phyloP scores from a whole-genome alignment of 2,797 vertebrate genomes.

The Mormyrops boulengeri region DNA sequence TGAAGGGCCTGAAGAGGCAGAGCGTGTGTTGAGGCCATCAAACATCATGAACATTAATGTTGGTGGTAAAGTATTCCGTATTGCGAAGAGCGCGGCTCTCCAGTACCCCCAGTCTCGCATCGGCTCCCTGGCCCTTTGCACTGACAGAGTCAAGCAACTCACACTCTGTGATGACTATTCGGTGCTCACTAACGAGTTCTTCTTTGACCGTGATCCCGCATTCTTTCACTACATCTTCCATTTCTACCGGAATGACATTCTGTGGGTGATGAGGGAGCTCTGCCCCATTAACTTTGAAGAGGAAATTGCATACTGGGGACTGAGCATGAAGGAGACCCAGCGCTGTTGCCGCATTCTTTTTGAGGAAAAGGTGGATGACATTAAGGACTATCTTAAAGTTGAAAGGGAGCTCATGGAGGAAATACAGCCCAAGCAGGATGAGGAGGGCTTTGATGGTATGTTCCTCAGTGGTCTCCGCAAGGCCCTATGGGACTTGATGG shows the following conservation, averaged over 20 bases:
- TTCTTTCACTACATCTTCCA: conserved; percentile 83
- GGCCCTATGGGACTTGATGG: conserved; percentile 77
- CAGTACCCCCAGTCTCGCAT: conserved; percentile 71
- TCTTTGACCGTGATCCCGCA: conserved; percentile 80
- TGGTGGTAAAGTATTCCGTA: conserved; percentile 73
- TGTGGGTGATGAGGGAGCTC: conserved; percentile 82
- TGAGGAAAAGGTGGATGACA: conserved; percentile 80
- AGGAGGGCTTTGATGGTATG: conserved; percentile 61
- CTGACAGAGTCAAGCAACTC: conserved; percentile 64
- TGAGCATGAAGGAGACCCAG: conserved; percentile 69
- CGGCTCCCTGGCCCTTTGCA: conserved; percentile 67
- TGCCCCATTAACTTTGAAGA: conserved; percentile 80
- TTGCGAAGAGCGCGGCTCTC: conserved; percentile 62
- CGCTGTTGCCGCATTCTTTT: conserved; percentile 81
- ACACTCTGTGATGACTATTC: conserved; percentile 82
- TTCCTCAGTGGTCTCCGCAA: conserved; percentile 65
- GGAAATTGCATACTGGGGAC: conserved; percentile 81
- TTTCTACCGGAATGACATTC: conserved; percentile 76
- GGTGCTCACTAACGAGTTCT: conserved; percentile 74
- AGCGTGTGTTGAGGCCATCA: conserved; percentile 36
- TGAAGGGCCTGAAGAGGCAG: conserved; percentile 15
- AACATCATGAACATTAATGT: conserved; percentile 72
- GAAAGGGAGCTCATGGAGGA: conserved; percentile 77
- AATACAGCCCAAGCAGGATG: conserved; percentile 67
- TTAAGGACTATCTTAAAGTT: conserved; percentile 77